phyloP scores from a whole-genome alignment of 2,797 vertebrate species.

The Galago senegalensis region DNA sequence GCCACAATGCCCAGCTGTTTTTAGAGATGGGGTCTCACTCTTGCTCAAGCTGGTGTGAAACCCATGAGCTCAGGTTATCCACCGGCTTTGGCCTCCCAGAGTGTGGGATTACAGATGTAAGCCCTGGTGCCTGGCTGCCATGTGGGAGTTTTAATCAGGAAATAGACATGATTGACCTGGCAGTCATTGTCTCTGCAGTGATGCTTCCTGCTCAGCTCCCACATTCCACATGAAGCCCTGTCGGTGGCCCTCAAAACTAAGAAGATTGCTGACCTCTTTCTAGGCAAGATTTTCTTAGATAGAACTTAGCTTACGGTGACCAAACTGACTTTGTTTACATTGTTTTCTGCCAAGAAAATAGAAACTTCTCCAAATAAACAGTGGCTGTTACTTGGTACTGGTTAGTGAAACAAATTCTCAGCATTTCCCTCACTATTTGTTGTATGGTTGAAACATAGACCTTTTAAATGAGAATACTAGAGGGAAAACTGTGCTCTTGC shows the following conservation, averaged over 20 bases:
- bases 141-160: not conserved
- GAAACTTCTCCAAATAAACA: constrained; percentile 54
- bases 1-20: no score
- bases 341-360: constrained; percentile 71
- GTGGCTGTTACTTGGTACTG: not conserved
- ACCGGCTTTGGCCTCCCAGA: no score
- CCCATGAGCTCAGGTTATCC: no score
- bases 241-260: constrained; percentile 37
- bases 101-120: no score
- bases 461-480: not conserved
- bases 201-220: not conserved
- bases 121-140: not conserved
- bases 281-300: constrained; percentile 66
- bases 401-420: constrained; percentile 52
- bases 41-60: no score
- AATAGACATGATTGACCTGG: not conserved
- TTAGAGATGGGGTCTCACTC: no score
- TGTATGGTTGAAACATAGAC: not conserved
- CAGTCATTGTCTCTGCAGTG: not conserved
- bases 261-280: constrained; percentile 46
- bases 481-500: not conserved
- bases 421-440: constrained; percentile 19
- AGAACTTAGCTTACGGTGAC: constrained; percentile 63
- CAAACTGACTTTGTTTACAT: constrained; percentile 64
- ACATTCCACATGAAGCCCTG: not conserved